phyloP scores from a whole-genome alignment of 2,797 vertebrate species.

The Chaetophractus vellerosus region DNA sequence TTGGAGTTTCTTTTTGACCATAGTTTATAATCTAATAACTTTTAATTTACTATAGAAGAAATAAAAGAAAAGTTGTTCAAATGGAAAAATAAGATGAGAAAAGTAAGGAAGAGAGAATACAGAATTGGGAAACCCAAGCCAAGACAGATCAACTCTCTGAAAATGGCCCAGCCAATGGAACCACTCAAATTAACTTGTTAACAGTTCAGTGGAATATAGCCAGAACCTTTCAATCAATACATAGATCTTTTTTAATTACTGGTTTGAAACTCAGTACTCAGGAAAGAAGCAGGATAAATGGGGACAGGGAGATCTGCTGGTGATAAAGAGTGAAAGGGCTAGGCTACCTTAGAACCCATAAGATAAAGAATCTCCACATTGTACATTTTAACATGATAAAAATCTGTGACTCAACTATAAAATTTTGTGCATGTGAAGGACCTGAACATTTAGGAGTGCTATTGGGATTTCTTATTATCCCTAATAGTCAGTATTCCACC shows the following conservation, averaged over 20 bases:
- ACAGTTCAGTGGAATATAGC: neutral
- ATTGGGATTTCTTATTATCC: neutral
- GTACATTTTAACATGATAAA: neutral
- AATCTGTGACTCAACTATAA: neutral
- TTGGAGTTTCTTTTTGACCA: neutral
- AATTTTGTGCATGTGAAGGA: neutral
- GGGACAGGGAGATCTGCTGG: neutral
- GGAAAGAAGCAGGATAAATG: neutral
- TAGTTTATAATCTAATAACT: constrained; percentile 37
- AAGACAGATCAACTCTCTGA: constrained; percentile 2
- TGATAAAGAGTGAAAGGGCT: accelerated
- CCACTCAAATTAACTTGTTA: constrained; percentile 36
- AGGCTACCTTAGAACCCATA: no score
- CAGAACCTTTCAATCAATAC: neutral
- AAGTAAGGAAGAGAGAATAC: neutral
- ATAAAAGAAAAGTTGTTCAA: constrained; percentile 5
- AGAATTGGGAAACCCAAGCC: neutral
- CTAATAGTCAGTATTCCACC: neutral
- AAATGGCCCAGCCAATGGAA: neutral
- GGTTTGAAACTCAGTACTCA: constrained; percentile 42
- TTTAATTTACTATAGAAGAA: constrained; percentile 4
- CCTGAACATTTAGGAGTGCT: neutral
- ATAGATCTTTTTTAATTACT: neutral
- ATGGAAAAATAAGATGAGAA: neutral
- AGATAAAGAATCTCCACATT: neutral